phyloP scores from a whole-genome alignment of 2,797 vertebrate genomes.

The Clarias pachynema region DNA sequence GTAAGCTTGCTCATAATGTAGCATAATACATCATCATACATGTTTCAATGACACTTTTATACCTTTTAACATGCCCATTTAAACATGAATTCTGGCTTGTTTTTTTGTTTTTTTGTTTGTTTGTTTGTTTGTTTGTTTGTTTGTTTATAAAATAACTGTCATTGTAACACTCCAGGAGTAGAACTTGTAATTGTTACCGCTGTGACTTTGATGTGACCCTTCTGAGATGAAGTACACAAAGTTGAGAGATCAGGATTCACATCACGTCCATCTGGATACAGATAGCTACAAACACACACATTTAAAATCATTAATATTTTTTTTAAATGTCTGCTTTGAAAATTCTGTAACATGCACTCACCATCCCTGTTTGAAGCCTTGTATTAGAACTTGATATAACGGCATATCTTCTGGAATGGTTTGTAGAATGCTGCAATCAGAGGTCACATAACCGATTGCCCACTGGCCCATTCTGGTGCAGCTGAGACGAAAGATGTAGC shows the following conservation, averaged over 20 bases:
- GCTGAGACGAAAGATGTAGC: constrained; percentile 88
- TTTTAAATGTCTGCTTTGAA: background rate
- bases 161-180: background rate
- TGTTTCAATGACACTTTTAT: background rate
- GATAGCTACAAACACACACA: constrained; percentile 72
- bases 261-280: constrained; percentile 83
- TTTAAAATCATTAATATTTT: background rate
- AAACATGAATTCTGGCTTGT: background rate
- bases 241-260: constrained; percentile 80
- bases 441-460: constrained; percentile 87
- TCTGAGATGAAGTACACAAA: constrained; percentile 63
- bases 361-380: constrained; percentile 82
- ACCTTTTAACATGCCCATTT: background rate
- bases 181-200: constrained; percentile 68
- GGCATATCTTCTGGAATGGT: constrained; percentile 83
- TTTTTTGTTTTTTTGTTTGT: background rate
- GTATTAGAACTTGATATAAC: constrained; percentile 78
- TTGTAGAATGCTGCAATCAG: constrained; percentile 77
- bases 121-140: background rate
- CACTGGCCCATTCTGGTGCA: constrained; percentile 87
- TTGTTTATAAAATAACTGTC: background rate
- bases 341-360: constrained; percentile 64
- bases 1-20: background rate
- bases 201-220: constrained; percentile 74
- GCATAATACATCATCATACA: no score